Evolutionary conservation across 2,888 invertebrate genomes (phyloP).

Genomic region (Auanema freiburgensis): DNA sequence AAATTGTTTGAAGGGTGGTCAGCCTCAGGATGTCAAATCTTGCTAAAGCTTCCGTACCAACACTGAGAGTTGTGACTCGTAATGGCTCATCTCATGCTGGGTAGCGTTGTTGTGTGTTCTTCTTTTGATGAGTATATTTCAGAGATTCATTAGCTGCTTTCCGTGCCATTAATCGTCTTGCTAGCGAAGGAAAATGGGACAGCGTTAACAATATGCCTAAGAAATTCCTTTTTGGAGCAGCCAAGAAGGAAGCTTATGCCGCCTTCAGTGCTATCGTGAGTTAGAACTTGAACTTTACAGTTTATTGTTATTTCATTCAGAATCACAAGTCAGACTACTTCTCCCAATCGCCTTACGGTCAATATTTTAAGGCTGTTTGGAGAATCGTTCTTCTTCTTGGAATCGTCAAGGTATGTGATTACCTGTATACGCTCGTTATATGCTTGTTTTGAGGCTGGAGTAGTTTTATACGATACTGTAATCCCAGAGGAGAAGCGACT

Average conservation of each 20-base stretch:
- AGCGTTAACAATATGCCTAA: slow-evolving; percentile 54
- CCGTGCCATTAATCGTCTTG: slow-evolving; percentile 53
- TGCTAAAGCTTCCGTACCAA: too few species aligned
- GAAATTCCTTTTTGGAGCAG: slow-evolving; percentile 41
- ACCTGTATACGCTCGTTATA: neutral
- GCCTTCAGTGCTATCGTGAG: slow-evolving; percentile 39
- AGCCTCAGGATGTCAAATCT: too few species aligned
- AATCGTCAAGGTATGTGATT: slow-evolving; percentile 25
- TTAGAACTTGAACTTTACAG: neutral
- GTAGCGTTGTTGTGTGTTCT: too few species aligned
- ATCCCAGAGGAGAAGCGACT: slow-evolving; percentile 55
- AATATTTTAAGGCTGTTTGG: slow-evolving; percentile 41
- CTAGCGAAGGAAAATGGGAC: slow-evolving; percentile 57
- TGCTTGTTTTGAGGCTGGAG: slow-evolving; percentile 27
- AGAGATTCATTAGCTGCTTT: slow-evolving; percentile 25
- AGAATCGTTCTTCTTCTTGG: slow-evolving; percentile 36
- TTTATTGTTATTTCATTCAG: slow-evolving; percentile 12
- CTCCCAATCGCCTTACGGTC: slow-evolving; percentile 43
- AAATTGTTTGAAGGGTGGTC: too few species aligned
- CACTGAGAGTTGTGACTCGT: too few species aligned
- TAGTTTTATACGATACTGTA: slow-evolving; percentile 44
- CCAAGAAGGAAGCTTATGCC: slow-evolving; percentile 43
- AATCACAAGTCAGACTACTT: slow-evolving; percentile 40
- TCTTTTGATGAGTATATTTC: too few species aligned
- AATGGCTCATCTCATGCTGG: too few species aligned